phyloP scores from a whole-genome alignment of 2,888 invertebrate species.

The Megaustenia siamemsis region DNA sequence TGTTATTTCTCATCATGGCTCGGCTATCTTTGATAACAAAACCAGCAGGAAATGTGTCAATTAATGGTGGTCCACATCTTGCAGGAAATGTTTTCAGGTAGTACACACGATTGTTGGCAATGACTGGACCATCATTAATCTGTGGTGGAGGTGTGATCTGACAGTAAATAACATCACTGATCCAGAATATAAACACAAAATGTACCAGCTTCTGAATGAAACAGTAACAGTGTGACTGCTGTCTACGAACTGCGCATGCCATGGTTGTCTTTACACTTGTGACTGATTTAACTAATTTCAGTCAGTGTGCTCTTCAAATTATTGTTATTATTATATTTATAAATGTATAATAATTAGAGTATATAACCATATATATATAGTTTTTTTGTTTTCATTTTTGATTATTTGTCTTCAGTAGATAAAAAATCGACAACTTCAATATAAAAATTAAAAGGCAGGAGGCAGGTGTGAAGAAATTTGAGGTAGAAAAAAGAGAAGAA shows the following conservation, averaged over 20 bases:
- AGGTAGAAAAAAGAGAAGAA: too few relatives aligned
- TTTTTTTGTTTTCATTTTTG: too few relatives aligned
- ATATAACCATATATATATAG: too few relatives aligned
- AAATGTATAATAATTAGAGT: too few relatives aligned
- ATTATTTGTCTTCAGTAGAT: too few relatives aligned
- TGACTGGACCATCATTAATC: slow-evolving; percentile 63
- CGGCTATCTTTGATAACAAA: slow-evolving; percentile 58
- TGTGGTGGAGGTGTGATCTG: slow-evolving; percentile 68
- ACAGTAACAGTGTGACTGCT: background rate
- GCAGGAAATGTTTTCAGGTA: slow-evolving; percentile 66
- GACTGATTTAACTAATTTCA: background rate
- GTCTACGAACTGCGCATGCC: background rate
- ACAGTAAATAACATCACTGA: background rate
- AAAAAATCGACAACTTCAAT: too few relatives aligned
- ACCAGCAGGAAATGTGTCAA: slow-evolving; percentile 59
- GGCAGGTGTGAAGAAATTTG: too few relatives aligned
- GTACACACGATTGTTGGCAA: slow-evolving; percentile 70
- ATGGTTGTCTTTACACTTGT: background rate
- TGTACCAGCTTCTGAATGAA: background rate
- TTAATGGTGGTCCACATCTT: slow-evolving; percentile 65
- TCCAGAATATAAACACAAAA: background rate
- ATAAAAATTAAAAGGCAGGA: too few relatives aligned
- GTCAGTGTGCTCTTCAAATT: background rate
- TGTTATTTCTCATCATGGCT: slow-evolving; percentile 67
- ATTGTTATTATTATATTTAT: too few relatives aligned